phyloP scores from a whole-genome alignment of 2,888 invertebrate genomes.

The Busseola fusca region DNA sequence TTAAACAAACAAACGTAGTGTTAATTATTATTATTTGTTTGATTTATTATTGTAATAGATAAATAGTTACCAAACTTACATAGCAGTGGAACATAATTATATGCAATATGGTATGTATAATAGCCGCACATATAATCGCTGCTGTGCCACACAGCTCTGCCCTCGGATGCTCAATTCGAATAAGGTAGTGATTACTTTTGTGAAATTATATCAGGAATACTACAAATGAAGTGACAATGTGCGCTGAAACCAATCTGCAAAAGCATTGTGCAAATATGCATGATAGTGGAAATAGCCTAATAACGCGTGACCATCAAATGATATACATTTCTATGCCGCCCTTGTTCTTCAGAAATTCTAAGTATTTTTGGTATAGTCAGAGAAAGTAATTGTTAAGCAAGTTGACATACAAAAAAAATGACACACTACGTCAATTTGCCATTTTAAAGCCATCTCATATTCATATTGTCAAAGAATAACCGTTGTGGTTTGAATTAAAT shows the following conservation, averaged over 20 bases:
- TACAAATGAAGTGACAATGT: neutral
- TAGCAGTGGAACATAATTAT: neutral
- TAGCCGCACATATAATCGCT: neutral
- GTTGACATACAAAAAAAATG: neutral
- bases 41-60: neutral
- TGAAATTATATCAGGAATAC: neutral
- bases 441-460: neutral
- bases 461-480: neutral
- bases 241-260: neutral
- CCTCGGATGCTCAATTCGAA: neutral
- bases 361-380: neutral
- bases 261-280: neutral
- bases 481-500: neutral
- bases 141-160: too few species aligned
- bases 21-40: too few species aligned
- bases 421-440: neutral
- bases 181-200: neutral
- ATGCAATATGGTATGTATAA: too few species aligned
- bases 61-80: neutral
- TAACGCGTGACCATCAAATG: neutral
- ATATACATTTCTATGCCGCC: too few species aligned
- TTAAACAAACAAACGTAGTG: neutral
- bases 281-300: neutral
- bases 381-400: neutral
- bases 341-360: neutral